Evolutionary conservation across 2,888 invertebrate genomes (phyloP).

Genomic region (Cheilosia impressa): DNA sequence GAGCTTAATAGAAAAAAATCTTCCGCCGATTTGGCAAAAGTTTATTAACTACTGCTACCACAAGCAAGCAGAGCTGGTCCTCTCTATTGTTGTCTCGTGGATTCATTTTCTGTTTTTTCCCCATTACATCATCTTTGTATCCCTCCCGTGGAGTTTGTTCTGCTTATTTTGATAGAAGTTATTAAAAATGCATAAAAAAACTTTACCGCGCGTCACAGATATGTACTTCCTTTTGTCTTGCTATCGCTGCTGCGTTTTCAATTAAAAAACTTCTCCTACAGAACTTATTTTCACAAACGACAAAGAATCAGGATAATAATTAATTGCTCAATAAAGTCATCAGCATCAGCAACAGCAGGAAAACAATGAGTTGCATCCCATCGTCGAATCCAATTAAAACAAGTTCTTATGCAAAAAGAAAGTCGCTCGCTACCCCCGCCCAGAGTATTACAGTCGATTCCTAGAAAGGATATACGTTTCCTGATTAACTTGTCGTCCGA

Average conservation of each 20-base stretch:
- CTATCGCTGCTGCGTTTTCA: conserved; percentile 17
- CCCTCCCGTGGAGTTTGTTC: conserved; percentile 5
- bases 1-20: conserved; percentile 43
- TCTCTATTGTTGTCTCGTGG: conserved; percentile 30
- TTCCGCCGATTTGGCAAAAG: conserved; percentile 22
- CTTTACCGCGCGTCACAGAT: conserved; percentile 3
- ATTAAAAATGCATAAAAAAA: conserved; percentile 60
- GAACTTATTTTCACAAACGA: not conserved
- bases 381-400: conserved; percentile 58
- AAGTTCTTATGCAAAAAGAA: conserved; percentile 14
- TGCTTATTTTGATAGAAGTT: conserved; percentile 63
- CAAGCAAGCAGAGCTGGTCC: conserved; percentile 28
- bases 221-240: not conserved
- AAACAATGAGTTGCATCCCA: conserved; percentile 25
- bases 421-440: not conserved
- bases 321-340: conserved; percentile 72
- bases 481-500: conserved; percentile 70
- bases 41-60: conserved; percentile 50
- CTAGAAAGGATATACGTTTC: conserved; percentile 44
- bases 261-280: conserved; percentile 42
- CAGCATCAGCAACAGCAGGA: conserved; percentile 6
- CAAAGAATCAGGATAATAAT: conserved; percentile 50
- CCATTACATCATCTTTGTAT: not conserved
- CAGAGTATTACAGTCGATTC: conserved; percentile 40
- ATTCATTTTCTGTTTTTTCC: conserved; percentile 16